Evolutionary conservation across 2,797 vertebrate genomes (phyloP).

Genomic region (Coreius guichenoti): DNA sequence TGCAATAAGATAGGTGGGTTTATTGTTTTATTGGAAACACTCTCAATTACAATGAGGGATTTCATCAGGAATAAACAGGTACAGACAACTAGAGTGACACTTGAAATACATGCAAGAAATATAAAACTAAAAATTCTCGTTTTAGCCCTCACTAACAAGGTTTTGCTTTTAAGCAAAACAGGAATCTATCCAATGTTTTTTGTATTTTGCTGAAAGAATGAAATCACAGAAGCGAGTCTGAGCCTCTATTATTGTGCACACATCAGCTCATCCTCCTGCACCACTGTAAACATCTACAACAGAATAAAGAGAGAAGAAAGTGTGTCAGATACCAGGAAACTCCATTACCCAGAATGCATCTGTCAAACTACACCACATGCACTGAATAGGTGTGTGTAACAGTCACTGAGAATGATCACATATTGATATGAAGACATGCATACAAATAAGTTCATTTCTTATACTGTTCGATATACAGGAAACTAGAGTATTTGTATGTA

Average conservation of each 20-base stretch:
- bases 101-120: conserved; percentile 30
- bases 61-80: not conserved
- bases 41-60: not conserved
- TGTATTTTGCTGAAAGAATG: not conserved
- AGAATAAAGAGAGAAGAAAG: conserved; percentile 31
- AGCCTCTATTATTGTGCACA: conserved; percentile 7
- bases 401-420: not conserved
- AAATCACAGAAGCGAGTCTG: not conserved
- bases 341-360: not conserved
- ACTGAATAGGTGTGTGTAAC: not conserved
- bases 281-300: conserved; percentile 64
- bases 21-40: conserved; percentile 27
- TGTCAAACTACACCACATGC: not conserved
- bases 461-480: not conserved
- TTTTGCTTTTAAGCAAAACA: not conserved
- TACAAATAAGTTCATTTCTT: not conserved
- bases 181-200: not conserved
- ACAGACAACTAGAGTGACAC: not conserved
- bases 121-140: not conserved
- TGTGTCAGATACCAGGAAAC: not conserved
- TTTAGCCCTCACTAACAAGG: not conserved
- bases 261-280: not conserved
- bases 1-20: not conserved
- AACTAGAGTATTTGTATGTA: not conserved
- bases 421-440: not conserved